A percentile compares a stretch with the other conserved stretches of the same genome.
Evolutionary conservation across 1,140 invertebrate genomes (phyloP).

Genomic region (Coenobita brevimanus): DNA sequence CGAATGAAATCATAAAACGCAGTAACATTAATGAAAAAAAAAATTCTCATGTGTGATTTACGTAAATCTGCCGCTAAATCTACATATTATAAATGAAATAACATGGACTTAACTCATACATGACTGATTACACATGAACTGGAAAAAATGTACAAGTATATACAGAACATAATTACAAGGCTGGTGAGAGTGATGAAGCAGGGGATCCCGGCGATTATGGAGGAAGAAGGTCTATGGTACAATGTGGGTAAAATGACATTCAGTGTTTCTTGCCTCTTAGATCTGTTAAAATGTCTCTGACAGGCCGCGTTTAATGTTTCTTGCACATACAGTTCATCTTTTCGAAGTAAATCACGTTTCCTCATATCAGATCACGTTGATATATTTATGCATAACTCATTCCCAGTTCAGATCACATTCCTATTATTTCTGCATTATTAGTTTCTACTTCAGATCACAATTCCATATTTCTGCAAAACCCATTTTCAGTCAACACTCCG

Average conservation of each 20-base stretch:
- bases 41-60: neutral
- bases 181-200: neutral
- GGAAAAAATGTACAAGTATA: conserved; percentile 48
- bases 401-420: too few relatives aligned
- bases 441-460: too few relatives aligned
- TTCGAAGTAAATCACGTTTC: too few relatives aligned
- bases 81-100: conserved; percentile 17
- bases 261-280: neutral
- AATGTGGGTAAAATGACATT: neutral
- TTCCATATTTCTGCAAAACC: too few relatives aligned
- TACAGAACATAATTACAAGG: conserved; percentile 60
- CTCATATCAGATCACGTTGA: too few relatives aligned
- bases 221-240: neutral
- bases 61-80: conserved; percentile 26
- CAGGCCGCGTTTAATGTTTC: too few relatives aligned
- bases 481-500: too few relatives aligned
- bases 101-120: conserved; percentile 20
- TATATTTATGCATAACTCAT: too few relatives aligned
- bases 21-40: too few relatives aligned
- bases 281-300: too few relatives aligned
- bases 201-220: neutral
- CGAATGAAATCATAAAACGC: neutral
- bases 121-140: neutral
- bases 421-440: too few relatives aligned
- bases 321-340: too few relatives aligned